These are phyloP conservation scores for Serranus cabrilla DNA, from an alignment of 2,797 vertebrate species.

Conservation along the genomic window DNA sequence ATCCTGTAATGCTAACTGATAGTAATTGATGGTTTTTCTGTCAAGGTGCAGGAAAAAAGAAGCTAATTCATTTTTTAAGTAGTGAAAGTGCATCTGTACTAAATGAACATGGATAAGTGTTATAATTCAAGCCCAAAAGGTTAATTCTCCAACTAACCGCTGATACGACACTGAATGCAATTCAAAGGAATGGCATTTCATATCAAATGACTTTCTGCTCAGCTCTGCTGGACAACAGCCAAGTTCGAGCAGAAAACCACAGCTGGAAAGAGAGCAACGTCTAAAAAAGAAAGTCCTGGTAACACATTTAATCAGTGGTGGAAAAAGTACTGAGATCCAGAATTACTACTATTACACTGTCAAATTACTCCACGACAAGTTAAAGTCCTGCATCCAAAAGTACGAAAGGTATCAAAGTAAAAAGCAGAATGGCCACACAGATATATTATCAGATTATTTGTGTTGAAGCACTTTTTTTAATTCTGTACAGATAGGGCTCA, in stretches of 20 bases:
- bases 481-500: too few relatives aligned
- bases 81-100: slow-evolving; percentile 35
- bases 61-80: slow-evolving; percentile 56
- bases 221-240: slow-evolving; percentile 49
- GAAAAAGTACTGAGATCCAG: too few relatives aligned
- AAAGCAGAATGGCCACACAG: too few relatives aligned
- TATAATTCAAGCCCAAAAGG: slow-evolving; percentile 62
- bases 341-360: too few relatives aligned
- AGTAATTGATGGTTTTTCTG: slow-evolving; percentile 69
- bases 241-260: slow-evolving; percentile 41
- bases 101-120: slow-evolving; percentile 52
- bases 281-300: neutral
- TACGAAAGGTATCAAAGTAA: too few relatives aligned
- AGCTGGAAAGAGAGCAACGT: neutral
- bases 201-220: slow-evolving; percentile 64
- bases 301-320: neutral
- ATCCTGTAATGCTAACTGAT: slow-evolving; percentile 66
- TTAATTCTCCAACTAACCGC: slow-evolving; percentile 72
- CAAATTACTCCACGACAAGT: too few relatives aligned
- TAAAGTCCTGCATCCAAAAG: too few relatives aligned
- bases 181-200: slow-evolving; percentile 74
- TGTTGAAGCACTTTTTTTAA: too few relatives aligned
- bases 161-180: slow-evolving; percentile 60
- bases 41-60: slow-evolving; percentile 49
- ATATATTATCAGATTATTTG: too few relatives aligned